Evolutionary conservation across 2,113 vertebrate species (phyloP), one percentile per base, ranked within the genome.

Genomic region (Semnornis frantzii): DNA sequence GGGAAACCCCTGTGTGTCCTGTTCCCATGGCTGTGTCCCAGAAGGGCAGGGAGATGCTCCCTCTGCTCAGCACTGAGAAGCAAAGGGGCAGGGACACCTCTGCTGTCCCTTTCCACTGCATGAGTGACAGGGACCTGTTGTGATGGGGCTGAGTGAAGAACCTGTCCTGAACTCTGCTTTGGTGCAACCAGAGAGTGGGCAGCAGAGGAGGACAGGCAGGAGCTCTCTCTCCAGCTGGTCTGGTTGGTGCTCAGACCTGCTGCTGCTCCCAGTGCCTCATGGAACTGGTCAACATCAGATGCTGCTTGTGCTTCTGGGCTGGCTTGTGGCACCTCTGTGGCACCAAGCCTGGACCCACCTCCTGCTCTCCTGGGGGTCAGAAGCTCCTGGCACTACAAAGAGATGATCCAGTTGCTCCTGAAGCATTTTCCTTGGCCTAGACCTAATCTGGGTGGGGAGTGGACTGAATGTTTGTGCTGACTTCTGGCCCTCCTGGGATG

Each of bases 1-100:
- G 75, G 63, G 74, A 50, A 76, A 46, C 13, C 16, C n/a, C 54
- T 52, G 28, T 1, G 2, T 25, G 52, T 55, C 59, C 71, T 0
- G 0, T 31, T 48, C 6, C 74, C 44, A 14, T 76, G 1, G 0
- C 25, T 7, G 66, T 31, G 48, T 16, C 48, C 0, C 1, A 42
- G 34, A 2, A 0, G 39, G 2, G 50, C 52, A 12, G 50, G 0
- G 9, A 42, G 50, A 8, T 2, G 37, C 73, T 30, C 48, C 13
- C 3, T 76, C 37, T 1, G 2, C 70, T 33, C 1, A 5, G 71
- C 72, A n/a, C 59, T 1, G 5, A 34, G 63, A 52, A 31, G 63
- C 39, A 15, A 13, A 58, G 27, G 59, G 48, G 28, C 24, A 16
- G 37, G 63, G 75, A 18, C 25, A 5, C 6, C 59, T 25, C 44